A percentile compares a stretch with the other conserved stretches of the same genome.
These are phyloP conservation scores for Marmota monax DNA, from an alignment of 2,113 vertebrate genomes.

Conservation along the genomic window DNA sequence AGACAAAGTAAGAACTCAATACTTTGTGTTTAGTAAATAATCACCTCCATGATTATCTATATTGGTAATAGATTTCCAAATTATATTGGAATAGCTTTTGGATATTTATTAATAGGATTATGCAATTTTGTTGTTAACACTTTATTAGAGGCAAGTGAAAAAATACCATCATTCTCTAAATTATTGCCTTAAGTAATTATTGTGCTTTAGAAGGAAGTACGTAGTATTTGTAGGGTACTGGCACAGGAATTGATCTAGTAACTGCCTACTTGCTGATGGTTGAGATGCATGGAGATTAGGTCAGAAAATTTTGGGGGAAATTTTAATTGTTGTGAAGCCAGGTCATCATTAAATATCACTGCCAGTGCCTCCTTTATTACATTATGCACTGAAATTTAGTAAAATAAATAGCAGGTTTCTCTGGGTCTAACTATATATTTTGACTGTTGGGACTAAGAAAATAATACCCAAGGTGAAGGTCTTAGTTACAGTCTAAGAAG, in stretches of 20 bases:
- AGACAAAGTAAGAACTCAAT: constrained; percentile 22
- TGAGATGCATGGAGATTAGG: not conserved
- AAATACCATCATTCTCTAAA: not conserved
- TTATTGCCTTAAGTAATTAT: not conserved
- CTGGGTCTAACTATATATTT: not conserved
- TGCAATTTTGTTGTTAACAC: not conserved
- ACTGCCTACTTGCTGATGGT: not conserved
- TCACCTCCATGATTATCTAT: not conserved
- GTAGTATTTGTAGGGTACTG: not conserved
- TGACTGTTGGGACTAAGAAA: not conserved
- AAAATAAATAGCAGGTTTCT: constrained; percentile 9
- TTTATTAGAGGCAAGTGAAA: not conserved
- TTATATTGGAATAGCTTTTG: not conserved
- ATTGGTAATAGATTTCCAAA: not conserved
- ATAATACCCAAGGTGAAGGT: too few species aligned
- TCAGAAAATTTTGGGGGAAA: constrained; percentile 13
- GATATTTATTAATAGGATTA: constrained; percentile 37
- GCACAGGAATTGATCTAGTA: not conserved
- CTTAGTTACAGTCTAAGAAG: not conserved
- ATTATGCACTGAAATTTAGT: not conserved
- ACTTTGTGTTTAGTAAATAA: not conserved
- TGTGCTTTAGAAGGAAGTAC: not conserved
- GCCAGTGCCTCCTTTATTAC: not conserved
- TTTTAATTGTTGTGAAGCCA: not conserved
- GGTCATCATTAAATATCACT: not conserved